Base-by-base conservation (phyloP, 1,140 invertebrate genomes). In the Neodiprion pinetum region DNA sequence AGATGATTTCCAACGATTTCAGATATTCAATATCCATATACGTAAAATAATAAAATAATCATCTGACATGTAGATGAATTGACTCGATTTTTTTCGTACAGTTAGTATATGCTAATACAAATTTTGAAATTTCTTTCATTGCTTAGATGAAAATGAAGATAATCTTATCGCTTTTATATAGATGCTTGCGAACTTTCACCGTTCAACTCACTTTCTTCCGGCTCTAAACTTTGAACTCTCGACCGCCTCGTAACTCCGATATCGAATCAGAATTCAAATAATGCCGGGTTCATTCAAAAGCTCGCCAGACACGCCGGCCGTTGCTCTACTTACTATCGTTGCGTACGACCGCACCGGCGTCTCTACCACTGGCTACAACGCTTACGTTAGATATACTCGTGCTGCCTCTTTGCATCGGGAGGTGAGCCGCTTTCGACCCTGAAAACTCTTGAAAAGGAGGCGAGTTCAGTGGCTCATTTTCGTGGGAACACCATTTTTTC, bases 281-380 rank as follows among this genome's bases (percentile, higher is more conserved):
- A 81, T 78, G 80, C 74, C 74, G 78, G 82, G 83, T 84, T 84
- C 84, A 85, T 85, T 85, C 84, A 85, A 84, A 79, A 84, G 83
- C 80, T 81, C 80, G 73, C 77, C 74, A 79, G 77, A 78, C 80
- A 81, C 80, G 75, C 73, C 74, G 75, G 77, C 72, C 14, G 61
- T 21, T 1, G 14, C 21, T n/a, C 61, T 66, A 66, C 61, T 66
- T 74, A 77, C 76, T 66, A 73, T 73, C 75, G 69, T 72, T 76
- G 67, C 74, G 72, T 79, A 79, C 73, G 75, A 80, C 77, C 71
- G 73, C 72, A 75, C 72, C 74, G 74, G 74, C 48, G 48, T 50
- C 47, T 40, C 5, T 40, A 40, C 28, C 1, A 40, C 28, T 40
- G 28, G 5, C 28, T 40, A 40, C 5, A 40, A 40, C 2, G 28